Conservation (phyloP, 2,113 vertebrate species). For the Pelecanoides urinatrix region DNA sequence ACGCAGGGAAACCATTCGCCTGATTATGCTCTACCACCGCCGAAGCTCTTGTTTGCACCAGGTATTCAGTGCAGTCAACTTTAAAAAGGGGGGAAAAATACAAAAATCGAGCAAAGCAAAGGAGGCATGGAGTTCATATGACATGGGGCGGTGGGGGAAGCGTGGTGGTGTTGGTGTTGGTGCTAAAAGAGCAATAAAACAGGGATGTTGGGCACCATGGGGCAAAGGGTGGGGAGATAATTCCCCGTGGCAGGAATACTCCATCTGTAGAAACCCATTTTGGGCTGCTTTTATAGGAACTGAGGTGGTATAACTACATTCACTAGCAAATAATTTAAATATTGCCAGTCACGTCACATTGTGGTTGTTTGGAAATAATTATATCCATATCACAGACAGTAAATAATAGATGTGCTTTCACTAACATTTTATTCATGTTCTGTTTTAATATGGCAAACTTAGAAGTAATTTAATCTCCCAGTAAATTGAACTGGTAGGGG, state of each 20-base stretch:
- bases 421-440: slow-evolving; percentile 86
- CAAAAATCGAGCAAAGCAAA: not conserved
- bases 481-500: slow-evolving; percentile 91
- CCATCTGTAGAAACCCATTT: not conserved
- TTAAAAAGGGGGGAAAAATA: not conserved
- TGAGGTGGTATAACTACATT: slow-evolving; percentile 28
- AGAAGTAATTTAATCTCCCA: slow-evolving; percentile 91
- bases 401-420: slow-evolving; percentile 89
- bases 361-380: slow-evolving; percentile 89
- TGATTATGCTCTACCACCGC: not conserved
- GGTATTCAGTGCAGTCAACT: not conserved
- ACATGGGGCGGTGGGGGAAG: not conserved
- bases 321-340: slow-evolving; percentile 77
- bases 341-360: slow-evolving; percentile 84
- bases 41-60: not conserved
- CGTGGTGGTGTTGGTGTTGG: not conserved
- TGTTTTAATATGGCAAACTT: slow-evolving; percentile 93
- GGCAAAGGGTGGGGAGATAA: not conserved
- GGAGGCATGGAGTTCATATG: not conserved
- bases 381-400: slow-evolving; percentile 95
- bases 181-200: not conserved
- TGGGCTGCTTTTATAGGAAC: slow-evolving; percentile 2
- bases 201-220: not conserved
- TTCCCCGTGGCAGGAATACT: not conserved
- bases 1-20: not conserved